Base-by-base conservation (phyloP, 2,888 invertebrate genomes). In the Argyra leucocephala region DNA sequence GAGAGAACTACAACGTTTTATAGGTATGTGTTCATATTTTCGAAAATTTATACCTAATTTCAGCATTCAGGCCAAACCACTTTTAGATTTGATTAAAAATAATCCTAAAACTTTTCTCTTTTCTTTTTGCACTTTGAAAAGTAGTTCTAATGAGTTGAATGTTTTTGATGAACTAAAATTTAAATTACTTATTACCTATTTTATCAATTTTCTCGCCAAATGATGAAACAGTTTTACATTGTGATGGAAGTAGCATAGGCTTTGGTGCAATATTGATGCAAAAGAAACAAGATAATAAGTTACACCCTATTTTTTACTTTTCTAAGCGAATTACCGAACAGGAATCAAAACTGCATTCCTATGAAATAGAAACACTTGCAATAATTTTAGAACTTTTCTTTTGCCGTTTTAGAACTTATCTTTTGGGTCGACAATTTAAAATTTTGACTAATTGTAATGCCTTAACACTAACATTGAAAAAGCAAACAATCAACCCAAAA, bases 221-320 rank as follows among this genome's bases (percentile, higher is more conserved):
- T n/a, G n/a, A 60, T 23, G 70, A 71, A 63, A 73, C 72, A 3
- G 70, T 73, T 65, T 63, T 73, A 62, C 73, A 74, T 66, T 72
- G 70, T 26, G 73, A 74, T 67, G 74, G 73, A 4, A 70, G 71
- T 66, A n/a, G 66, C 0, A 15, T 22, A 5, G 72, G 73, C 1
- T 73, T 67, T 67, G 74, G 72, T n/a, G 68, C 71, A 15, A 68
- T 74, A 15, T 63, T 73, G 22, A 12, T 73, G 24, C 71, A 72
- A 64, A 59, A 58, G 23, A 61, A 66, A 64, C 5, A 18, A 3
- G 68, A 71, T 62, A 63, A 60, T 23, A 66, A 68, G 58, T 71
- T 73, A 22, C 70, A 72, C 58, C 72, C 73, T 4, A 66, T 75
- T 21, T 70, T 68, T 62, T 74, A 69, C 66, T 72, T 70, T n/a